Evolutionary conservation across 2,888 invertebrate species (phyloP), one percentile per base, ranked within the genome.

Genomic region (Nomada lathburiana): DNA sequence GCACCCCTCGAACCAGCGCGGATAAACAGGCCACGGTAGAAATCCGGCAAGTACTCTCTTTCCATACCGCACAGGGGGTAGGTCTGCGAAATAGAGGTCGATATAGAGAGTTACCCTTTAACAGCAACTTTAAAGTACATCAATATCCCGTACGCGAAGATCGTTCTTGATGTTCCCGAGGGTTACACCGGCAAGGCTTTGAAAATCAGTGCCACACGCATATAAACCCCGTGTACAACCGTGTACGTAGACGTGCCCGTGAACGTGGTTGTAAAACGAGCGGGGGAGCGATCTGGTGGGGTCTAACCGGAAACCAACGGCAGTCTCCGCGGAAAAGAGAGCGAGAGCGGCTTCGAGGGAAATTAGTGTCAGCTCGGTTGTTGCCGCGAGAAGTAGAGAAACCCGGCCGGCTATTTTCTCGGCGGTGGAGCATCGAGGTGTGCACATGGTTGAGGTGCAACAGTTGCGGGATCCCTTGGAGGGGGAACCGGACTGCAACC

Each of bases 381-480:
- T 79, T 63, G 85, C 68, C 74, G 78, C 73, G 82, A 64, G 77
- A 75, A 68, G 55, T 42, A 63, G 68, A 72, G 70, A 68, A 81
- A 76, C 55, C 44, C 44, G 65, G 55, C 55, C 74, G 79, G 59
- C 53, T 63, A 47, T 69, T n/a, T 57, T 50, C 65, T 26, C 55
- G 44, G 11, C 29, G 55, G 47, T 44, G 65, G 55, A 50, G 26
- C 65, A 20, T 42, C 47, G 57, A 76, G 69, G 81, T 53, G 73
- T 77, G 83, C 86, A 88, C 79, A 91, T 91, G 91, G 83, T 90
- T 84, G 89, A 90, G 84, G 78, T 90, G 82, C 87, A 84, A 86
- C 85, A 86, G 82, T 88, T 87, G 78, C 86, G 82, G 7, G 89
- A 86, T 64, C 83, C 86, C 80, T 73, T 88, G 86, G 89, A 87